phyloP scores from a whole-genome alignment of 2,113 vertebrate species.

The Podarcis muralis region DNA sequence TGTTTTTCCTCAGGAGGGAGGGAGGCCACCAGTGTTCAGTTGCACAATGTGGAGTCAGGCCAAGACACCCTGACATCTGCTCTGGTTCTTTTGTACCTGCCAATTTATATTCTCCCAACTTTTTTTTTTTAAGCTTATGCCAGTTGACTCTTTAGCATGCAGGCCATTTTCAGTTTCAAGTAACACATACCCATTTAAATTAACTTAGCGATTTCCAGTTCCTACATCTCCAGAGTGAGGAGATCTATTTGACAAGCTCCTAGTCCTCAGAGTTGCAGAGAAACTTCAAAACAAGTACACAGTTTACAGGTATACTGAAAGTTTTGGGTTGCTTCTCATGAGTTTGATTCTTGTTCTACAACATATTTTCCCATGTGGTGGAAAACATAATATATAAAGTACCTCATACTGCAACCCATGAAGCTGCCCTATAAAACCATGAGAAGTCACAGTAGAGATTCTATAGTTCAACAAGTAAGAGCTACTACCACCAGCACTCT shows the following conservation, averaged over 20 bases:
- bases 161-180: not conserved
- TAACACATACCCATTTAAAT: not conserved
- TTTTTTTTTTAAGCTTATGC: fast-evolving
- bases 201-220: fast-evolving
- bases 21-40: not conserved
- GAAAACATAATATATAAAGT: not conserved
- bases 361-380: conserved; percentile 3
- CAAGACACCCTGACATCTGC: not conserved
- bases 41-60: not conserved
- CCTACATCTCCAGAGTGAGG: not conserved
- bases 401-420: not conserved
- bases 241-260: not conserved
- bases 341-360: not conserved
- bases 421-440: not conserved
- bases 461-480: conserved; percentile 3
- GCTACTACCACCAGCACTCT: not conserved
- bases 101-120: fast-evolving
- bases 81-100: not conserved
- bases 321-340: not conserved
- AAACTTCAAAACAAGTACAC: not conserved
- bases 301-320: not conserved
- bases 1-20: not conserved
- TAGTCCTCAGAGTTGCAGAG: not conserved
- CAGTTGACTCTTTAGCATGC: not conserved
- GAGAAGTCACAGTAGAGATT: not conserved